Evolutionary conservation across 2,113 vertebrate genomes (phyloP), one percentile per base, ranked within the genome.

Genomic region (Mormyrus iriodes): DNA sequence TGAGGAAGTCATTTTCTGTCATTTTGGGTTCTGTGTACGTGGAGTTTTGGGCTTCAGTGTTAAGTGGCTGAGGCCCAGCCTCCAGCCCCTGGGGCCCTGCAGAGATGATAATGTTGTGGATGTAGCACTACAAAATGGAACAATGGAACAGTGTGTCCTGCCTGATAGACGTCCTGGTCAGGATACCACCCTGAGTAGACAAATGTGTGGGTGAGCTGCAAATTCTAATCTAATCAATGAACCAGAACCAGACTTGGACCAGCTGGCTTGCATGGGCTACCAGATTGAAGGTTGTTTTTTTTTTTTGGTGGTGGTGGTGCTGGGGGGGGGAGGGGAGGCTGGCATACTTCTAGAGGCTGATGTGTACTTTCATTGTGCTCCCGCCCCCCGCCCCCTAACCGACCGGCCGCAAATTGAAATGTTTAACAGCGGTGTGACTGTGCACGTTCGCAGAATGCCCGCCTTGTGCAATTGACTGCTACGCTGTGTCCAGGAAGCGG

Each of bases 391-490:
- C 10, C 46, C 31, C 51, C 85, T 13, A 35, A 31, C 49, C 4
- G n/a, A 17, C 27, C n/a, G 87, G 91, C 51, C 79, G 87, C 90
- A 69, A 90, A 88, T 76, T 90, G 83, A 44, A 89, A 93, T 92
- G 17, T 88, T 55, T 46, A 91, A 93, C 92, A 93, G 90, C 89
- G 19, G 90, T 31, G 8, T 58, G 5, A 91, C 92, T 92, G 90
- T 93, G 76, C 86, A 19, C 0, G 35, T 55, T 44, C 85, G 39
- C 10, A 90, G 89, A 95, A 93, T 93, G 39, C 90, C 31, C 6
- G 86, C 88, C 89, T 91, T 94, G 92, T 95, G 89, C 90, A 82
- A 89, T 76, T 90, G 89, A 73, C 93, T 94, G 92, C 92, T 92
- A 91, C 92, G 85, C 88, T 89, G 92, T 94, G 90, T 93, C 93